Base-by-base conservation (phyloP, 2,113 vertebrate genomes). In the Carassius auratus region DNA sequence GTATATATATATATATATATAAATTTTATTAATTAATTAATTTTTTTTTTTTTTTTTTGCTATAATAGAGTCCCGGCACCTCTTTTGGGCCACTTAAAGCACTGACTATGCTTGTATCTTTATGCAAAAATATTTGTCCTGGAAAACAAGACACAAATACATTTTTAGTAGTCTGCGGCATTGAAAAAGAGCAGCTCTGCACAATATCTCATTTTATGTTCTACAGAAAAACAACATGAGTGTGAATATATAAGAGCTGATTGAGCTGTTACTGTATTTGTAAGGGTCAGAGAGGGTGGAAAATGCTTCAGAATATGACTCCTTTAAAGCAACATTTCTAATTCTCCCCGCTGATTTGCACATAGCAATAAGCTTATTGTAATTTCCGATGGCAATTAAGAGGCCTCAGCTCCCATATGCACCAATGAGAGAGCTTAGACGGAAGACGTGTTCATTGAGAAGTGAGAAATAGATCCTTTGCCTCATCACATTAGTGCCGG, bases 401-500 rank as follows among this genome's bases (percentile, higher is more conserved):
- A 94, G 96, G 94, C 94, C 93, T 92, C 93, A 91, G 81, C 94
- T 92, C 92, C 94, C 90, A 86, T 89, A 91, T 88, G 89, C 96
- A 95, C 92, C 90, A 91, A 94, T 93, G 95, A 97, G 97, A 96
- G 95, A 95, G 96, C 95, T 97, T 97, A 95, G 96, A 95, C 96
- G 95, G 93, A 92, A 96, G 97, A 98, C 96, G 96, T 94, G 94
- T 97, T 98, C 96, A 96, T 96, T 92, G 96, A 95, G 94, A 96
- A 94, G 97, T 96, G 96, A 95, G 96, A 96, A 96, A 97, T 97
- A 96, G 96, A 98, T 97, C 96, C 96, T 97, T 97, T 96, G 96
- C 95, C 96, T 96, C 97, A 97, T 98, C 98, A 98, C 97, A 97
- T 98, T 97, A 98, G 97, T 96, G 97, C 95, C 94, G 96, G 92